Conservation (phyloP, 1,140 invertebrate genomes). For the Hesperophylax magnus region DNA sequence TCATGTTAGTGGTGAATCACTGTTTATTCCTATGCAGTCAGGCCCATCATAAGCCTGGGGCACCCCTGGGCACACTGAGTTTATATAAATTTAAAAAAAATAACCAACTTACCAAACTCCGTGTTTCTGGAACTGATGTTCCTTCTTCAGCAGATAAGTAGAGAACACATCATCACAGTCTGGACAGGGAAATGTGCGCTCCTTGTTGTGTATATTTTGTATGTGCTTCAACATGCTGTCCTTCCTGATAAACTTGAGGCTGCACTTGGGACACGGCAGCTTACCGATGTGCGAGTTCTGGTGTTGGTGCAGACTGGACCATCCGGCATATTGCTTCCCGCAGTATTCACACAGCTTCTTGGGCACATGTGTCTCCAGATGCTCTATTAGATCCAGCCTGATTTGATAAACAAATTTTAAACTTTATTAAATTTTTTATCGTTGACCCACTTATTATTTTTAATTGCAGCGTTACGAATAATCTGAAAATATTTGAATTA, state of each 20-base stretch:
- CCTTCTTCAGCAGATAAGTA: neutral
- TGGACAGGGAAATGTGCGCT: neutral
- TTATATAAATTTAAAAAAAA: no score
- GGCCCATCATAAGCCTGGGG: no score
- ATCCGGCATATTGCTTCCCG: conserved; percentile 75
- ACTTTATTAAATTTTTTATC: no score
- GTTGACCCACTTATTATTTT: no score
- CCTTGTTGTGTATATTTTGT: neutral
- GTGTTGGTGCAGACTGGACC: conserved; percentile 67
- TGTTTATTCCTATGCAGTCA: no score
- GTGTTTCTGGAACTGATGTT: neutral
- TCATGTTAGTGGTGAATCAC: no score
- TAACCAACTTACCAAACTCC: neutral
- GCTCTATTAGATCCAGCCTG: no score
- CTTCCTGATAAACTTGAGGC: neutral
- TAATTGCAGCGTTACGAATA: no score
- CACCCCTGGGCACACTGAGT: no score
- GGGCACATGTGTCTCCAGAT: neutral
- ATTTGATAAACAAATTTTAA: no score
- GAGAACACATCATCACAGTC: conserved; percentile 4
- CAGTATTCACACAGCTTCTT: conserved; percentile 72
- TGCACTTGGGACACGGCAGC: conserved; percentile 3
- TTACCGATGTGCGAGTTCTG: conserved; percentile 66
- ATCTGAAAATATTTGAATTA: no score
- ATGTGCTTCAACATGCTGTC: neutral